Base-by-base conservation (phyloP, 2,888 invertebrate species). In the Pammene aurita region DNA sequence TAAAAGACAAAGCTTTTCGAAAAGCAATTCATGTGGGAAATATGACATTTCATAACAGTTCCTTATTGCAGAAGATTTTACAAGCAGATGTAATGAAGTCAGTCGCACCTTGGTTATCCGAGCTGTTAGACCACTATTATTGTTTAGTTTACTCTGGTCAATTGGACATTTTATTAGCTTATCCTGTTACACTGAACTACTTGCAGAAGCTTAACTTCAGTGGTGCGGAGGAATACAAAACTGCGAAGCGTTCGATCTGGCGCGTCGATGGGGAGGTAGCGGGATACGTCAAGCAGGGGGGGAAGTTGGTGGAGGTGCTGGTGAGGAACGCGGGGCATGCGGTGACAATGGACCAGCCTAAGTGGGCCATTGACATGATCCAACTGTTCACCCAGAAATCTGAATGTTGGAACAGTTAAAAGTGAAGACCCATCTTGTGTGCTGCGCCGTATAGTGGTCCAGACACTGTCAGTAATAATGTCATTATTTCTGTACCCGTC, bases 21-120 rank as follows among this genome's bases (percentile, higher is more conserved):
- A 93, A 92, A 64, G 95, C 95, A 0, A 95, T 98, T 69, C 98
- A 98, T 83, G 98, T 98, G 0, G 98, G 98, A 2, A 95, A 96
- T 76, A 85, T 94, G 26, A 93, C 95, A 0, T 98, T 96, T 82
- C 91, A 95, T 77, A 93, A 93, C 26, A 7, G 74, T 88, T 87
- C 26, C 94, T 93, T 64, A 84, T 98, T 98, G 0, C 96, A 97
- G 81, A 78, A 92, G 5, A 93, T 95, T 81, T 85, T 98, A 34
- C 93, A 94, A 72, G 87, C 92, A 44, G 98, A 98, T 84, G 93
- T 97, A 0, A 96, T 97, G 96, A 94, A 96, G 79, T 96, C 96
- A 0, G 95, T 97, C 7, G 96, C 96, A 5, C 94, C 94, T 0
- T 95, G 95, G 94, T 89, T 97, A 65, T 92, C 94, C 0, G 95